A percentile compares a stretch with the other conserved stretches of the same genome.
phyloP scores from a whole-genome alignment of 2,113 vertebrate genomes.

The Rissa tridactyla region DNA sequence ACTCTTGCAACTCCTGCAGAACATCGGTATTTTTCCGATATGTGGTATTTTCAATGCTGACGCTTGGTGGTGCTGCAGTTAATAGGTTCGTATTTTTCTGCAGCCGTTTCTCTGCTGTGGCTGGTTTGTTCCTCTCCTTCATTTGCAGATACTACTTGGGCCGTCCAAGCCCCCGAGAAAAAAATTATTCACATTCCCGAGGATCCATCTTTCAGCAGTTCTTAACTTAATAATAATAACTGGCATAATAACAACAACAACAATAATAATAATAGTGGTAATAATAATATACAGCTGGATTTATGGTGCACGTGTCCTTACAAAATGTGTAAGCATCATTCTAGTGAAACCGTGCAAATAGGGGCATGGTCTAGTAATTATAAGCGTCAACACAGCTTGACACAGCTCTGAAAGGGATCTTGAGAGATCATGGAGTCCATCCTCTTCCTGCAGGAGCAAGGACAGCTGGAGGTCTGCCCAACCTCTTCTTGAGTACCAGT shows the following conservation, averaged over 20 bases:
- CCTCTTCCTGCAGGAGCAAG: not conserved
- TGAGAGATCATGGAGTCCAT: not conserved
- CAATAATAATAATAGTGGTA: not conserved
- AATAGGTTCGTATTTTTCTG: constrained; percentile 35
- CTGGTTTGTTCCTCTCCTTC: not conserved
- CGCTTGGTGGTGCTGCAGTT: constrained; percentile 76
- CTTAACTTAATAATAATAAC: not conserved
- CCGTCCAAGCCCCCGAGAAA: accelerated
- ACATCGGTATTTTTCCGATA: not conserved
- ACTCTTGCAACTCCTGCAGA: not conserved
- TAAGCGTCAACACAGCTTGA: not conserved
- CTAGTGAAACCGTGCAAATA: not conserved
- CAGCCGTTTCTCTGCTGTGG: not conserved
- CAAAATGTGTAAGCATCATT: not conserved
- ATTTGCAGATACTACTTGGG: not conserved
- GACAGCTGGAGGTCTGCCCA: not conserved
- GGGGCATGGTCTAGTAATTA: not conserved
- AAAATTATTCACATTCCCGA: not conserved
- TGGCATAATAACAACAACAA: not conserved
- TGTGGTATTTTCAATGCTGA: constrained; percentile 30
- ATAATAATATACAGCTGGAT: not conserved
- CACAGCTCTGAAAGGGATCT: not conserved
- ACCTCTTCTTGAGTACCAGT: not conserved
- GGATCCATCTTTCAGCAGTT: not conserved
- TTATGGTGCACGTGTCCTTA: not conserved